Evolutionary conservation across 1,140 invertebrate species (phyloP).

Genomic region (Drosophila murphyi): DNA sequence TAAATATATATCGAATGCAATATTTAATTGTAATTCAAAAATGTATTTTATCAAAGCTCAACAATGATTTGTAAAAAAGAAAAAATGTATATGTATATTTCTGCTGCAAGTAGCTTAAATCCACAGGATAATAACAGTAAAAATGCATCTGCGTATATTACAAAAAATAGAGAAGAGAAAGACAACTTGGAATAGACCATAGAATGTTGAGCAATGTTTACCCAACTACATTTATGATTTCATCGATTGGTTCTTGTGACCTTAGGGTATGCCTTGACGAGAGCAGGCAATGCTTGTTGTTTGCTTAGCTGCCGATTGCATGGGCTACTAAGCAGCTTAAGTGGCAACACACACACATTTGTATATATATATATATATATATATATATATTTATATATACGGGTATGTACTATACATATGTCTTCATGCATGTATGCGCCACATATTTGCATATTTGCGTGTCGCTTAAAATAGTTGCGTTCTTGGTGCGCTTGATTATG

Average conservation of each 20-base stretch:
- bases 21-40: too few species aligned
- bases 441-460: constrained; percentile 80
- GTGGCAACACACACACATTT: constrained; percentile 48
- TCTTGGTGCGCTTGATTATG: constrained; percentile 80
- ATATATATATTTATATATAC: constrained; percentile 7
- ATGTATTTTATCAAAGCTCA: too few species aligned
- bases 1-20: too few species aligned
- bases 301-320: constrained; percentile 66
- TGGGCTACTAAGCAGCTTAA: constrained; percentile 74
- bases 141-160: background rate
- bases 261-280: constrained; percentile 45
- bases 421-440: constrained; percentile 45
- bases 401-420: constrained; percentile 13
- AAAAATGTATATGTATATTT: too few species aligned
- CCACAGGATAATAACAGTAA: background rate
- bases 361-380: constrained; percentile 44
- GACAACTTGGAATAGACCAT: background rate
- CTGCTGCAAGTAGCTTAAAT: background rate
- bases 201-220: constrained; percentile 1
- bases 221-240: constrained; percentile 18
- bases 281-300: constrained; percentile 52
- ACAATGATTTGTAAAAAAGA: too few species aligned
- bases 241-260: constrained; percentile 33
- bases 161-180: background rate
- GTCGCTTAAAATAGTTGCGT: constrained; percentile 67